Evolutionary conservation across 64 coral and sea anemone species (phyloP), one percentile per base, ranked within the genome.

Genomic region (Pocillopora verrucosa): DNA sequence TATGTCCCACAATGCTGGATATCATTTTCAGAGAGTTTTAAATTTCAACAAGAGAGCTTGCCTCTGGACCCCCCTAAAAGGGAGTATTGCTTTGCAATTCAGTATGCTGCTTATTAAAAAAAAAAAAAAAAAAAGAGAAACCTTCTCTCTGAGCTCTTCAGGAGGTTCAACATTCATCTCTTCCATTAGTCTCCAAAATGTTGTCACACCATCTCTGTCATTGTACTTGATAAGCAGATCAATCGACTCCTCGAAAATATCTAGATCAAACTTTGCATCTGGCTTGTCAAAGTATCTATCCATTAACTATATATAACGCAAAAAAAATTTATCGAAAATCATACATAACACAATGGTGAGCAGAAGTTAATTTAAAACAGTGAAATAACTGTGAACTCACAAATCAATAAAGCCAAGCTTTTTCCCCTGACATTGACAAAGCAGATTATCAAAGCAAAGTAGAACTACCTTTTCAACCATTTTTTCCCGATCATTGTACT

Each of bases 241-340:
- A 89, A 99, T 95, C 38, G 92, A 80, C 81, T 99, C 97, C 91
- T 85, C 88, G 84, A 94, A 99, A 41, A 99, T 85, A 58, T 75
- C 88, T 68, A 92, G 37, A 78, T 95, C 94, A 78, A 91, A 95
- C 80, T 95, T 93, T 35, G 95, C 82, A 59, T 92, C 89, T 38
- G 97, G 97, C 60, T 92, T 94, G 62, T 95, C 94, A 95, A 99
- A 99, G 76, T 99, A 99, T 91, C 95, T 90, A 20, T 95, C 91
- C 65, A 92, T 95, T 63, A 99, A 90, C 97, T 99, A 59, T 25
- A 92, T 99, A 59, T 25, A 89, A 78, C 72, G 65, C 9, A 83
- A 65, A 70, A 30, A 78, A 83, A 14, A 1, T 35, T 9, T 80
- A 12, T 38, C 41, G 65, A 14, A 15, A n/a, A 11, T 22, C 16